Base-by-base conservation (phyloP, 2,888 invertebrate genomes). In the Cerceris rybyensis region DNA sequence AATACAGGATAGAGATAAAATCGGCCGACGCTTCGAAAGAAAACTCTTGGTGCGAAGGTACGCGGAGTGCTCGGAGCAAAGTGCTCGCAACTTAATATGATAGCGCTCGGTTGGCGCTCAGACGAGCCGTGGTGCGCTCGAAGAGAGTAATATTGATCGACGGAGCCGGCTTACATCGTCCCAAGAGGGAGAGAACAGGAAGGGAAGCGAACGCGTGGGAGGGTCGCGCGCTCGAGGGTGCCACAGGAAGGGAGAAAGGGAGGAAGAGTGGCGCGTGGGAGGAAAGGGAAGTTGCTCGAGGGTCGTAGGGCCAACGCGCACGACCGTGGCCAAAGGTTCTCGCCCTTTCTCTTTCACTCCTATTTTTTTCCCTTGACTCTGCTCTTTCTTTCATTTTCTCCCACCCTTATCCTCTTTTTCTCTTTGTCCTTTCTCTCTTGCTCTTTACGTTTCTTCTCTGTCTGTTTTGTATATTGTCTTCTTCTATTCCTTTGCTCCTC, bases 121-220 rank as follows among this genome's bases (percentile, higher is more conserved):
- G 87, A 82, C 85, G 83, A 80, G 83, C 83, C 81, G 80, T 84
- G 78, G 76, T 74, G 83, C 87, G 87, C 88, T 90, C 89, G 88
- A 88, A 90, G 91, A 90, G 91, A 91, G 91, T 91, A 90, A 91
- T 91, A 91, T 91, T 91, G 91, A 91, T 91, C 91, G 91, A 88
- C 88, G 87, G 72, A 84, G 84, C 85, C 88, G 88, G 91, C 90
- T 91, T 91, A 90, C 91, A 90, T 91, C 89, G 90, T 86, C 83
- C 80, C 81, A 82, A 79, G 81, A 83, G 69, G 72, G 75, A 69
- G 71, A 77, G 54, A 14, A 46, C 49, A 65, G 74, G 63, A 50
- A 69, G 68, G 70, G 78, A 49, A 58, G 78, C 43, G 66, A 73
- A 16, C 41, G 64, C 55, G 80, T 70, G 82, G 83, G 80, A 69